phyloP scores from a whole-genome alignment of 2,888 invertebrate species.

The Nephrotoma guestfalica region DNA sequence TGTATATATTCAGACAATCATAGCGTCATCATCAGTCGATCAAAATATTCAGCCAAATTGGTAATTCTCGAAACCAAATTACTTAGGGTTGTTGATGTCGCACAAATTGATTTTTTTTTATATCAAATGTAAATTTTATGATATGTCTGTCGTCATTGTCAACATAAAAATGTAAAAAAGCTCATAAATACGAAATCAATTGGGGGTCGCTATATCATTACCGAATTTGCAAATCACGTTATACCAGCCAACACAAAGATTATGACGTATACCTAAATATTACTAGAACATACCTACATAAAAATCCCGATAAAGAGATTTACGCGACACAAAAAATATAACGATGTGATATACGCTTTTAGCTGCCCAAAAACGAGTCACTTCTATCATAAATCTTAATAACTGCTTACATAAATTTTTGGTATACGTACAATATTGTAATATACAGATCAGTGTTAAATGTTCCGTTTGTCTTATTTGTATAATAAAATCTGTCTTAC shows the following conservation, averaged over 20 bases:
- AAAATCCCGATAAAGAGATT: too few relatives aligned
- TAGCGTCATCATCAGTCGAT: not conserved
- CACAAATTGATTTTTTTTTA: not conserved
- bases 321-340: not conserved
- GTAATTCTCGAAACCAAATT: not conserved
- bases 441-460: not conserved
- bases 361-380: not conserved
- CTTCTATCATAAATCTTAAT: not conserved
- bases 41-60: not conserved
- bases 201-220: not conserved
- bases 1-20: not conserved
- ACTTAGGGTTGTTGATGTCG: not conserved
- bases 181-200: not conserved
- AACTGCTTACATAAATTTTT: not conserved
- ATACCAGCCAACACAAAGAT: not conserved
- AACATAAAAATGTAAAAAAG: not conserved
- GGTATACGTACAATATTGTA: not conserved
- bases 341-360: not conserved
- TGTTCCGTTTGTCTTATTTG: not conserved
- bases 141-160: not conserved
- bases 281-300: not conserved
- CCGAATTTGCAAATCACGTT: not conserved
- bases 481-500: not conserved
- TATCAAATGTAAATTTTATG: not conserved
- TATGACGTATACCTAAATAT: not conserved